Base-by-base conservation (phyloP, 2,888 invertebrate genomes). In the Lucinisca nassula region DNA sequence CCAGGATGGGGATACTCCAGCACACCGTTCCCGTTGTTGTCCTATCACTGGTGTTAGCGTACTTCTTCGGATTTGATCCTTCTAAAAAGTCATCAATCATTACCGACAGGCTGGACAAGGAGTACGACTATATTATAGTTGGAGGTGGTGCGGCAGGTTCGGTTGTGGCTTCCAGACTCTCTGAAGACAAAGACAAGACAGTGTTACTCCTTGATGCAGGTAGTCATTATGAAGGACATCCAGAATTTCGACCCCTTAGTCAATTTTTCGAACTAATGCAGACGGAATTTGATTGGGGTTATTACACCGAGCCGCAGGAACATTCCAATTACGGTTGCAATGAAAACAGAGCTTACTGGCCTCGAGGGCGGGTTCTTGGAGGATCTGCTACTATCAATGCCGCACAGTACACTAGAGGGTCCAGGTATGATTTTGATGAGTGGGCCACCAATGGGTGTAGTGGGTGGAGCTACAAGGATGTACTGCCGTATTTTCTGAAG, bases 321-420 rank as follows among this genome's bases (percentile, higher is more conserved):
- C 93, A 95, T 84, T 35, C 77, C 0, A 37, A 45, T n/a, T 32
- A 32, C 3, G 77, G 76, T 27, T 55, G 77, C 0, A 70, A 32
- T 17, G 67, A 51, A 37, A 85, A 98, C 93, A 97, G 98, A 70
- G 98, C 98, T 95, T 98, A 98, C 93, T 98, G 98, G 98, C 98
- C 98, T 0, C 97, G 98, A 84, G 99, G 99, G 75, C 98, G 98
- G 96, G 98, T 98, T 0, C 97, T 98, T 0, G 98, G 98, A 0
- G 99, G 99, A 0, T 98, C 98, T 6, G 98, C 98, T 51, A 98
- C 98, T 0, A 97, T 98, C 0, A 98, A 98, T 95, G 98, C 98
- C 0, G 98, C 99, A 98, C 97, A 98, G 0, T 99, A 99, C 96
- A 98, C 98, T 21, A 97, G 99, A 88, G 99, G 99, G 0, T 89